Evolutionary conservation across 1,140 invertebrate species (phyloP), one percentile per base, ranked within the genome.

Genomic region (Augochlora pura): DNA sequence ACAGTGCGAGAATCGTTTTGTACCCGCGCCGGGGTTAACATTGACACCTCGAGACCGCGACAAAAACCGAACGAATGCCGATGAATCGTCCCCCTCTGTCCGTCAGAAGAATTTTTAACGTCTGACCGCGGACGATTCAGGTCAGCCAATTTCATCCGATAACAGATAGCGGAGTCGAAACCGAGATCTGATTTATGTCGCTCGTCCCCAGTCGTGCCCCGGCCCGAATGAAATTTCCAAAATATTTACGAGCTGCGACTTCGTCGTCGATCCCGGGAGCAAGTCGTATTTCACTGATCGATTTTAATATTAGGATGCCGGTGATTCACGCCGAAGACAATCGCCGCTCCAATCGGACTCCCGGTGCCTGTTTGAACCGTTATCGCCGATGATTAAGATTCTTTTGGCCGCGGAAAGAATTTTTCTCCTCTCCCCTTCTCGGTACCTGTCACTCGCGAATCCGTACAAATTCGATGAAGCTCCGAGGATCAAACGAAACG

Each of bases 41-140:
- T 54, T 25, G 52, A 64, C 16, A 9, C 42, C 25, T 57, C 5
- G 21, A 21, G 60, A 46, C 39, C 57, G 57, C 57, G 66, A 69
- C 21, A 64, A 63, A 60, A 57, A 64, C 25, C 8, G 9, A 46
- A n/a, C 59, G n/a, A 10, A 14, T 7, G 14, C 3, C 16, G n/a
- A 23, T 42, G 21, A n/a, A 69, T 52, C 54, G 10, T 12, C 12
- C 42, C 42, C 42, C 42, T 77, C 62, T 42, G 16, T 38, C 66
- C 46, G 57, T 57, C 66, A 39, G 14, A 21, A 14, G 14, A 57
- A 39, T 78, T 57, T 42, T 78, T 42, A 52, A n/a, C 60, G 76
- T 32, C 6, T 25, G 60, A 46, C 25, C 57, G n/a, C 18, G 18
- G 18, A n/a, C 59, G 67, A n/a, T 27, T 23, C 21, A 38, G 23